A percentile compares a stretch with the other conserved stretches of the same genome.
Evolutionary conservation across 2,888 invertebrate species (phyloP).

Genomic region (Aproaerema taeniolella): DNA sequence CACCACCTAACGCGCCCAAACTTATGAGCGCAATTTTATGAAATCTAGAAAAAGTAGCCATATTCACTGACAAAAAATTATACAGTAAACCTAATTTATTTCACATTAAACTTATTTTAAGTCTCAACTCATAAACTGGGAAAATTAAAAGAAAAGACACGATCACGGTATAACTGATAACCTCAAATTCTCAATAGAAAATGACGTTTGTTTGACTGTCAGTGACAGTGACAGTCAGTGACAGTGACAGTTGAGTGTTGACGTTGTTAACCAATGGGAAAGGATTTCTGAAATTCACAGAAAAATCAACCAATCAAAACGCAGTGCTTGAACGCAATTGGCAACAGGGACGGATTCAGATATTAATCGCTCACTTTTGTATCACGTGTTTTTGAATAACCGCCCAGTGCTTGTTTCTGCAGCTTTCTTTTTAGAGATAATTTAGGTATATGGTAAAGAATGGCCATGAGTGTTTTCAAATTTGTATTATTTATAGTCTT

Average conservation of each 20-base stretch:
- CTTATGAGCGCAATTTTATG: constrained; percentile 77
- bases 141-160: neutral
- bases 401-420: too few relatives aligned
- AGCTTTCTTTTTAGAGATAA: too few relatives aligned
- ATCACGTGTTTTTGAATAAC: neutral
- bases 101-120: neutral
- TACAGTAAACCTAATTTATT: neutral
- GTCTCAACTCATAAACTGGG: neutral
- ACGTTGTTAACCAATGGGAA: neutral
- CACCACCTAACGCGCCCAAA: constrained; percentile 81
- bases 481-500: too few relatives aligned
- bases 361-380: neutral
- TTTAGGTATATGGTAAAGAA: too few relatives aligned
- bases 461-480: too few relatives aligned
- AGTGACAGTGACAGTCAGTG: neutral
- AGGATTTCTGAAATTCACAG: too few relatives aligned
- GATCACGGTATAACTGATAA: too few relatives aligned
- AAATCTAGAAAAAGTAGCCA: constrained; percentile 76
- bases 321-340: neutral
- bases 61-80: constrained; percentile 29
- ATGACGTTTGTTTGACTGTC: neutral
- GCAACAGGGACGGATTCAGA: neutral
- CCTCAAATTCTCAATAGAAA: neutral
- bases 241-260: neutral
- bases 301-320: neutral